Conservation (phyloP, 2,888 invertebrate genomes). For the Chirona hameri region DNA sequence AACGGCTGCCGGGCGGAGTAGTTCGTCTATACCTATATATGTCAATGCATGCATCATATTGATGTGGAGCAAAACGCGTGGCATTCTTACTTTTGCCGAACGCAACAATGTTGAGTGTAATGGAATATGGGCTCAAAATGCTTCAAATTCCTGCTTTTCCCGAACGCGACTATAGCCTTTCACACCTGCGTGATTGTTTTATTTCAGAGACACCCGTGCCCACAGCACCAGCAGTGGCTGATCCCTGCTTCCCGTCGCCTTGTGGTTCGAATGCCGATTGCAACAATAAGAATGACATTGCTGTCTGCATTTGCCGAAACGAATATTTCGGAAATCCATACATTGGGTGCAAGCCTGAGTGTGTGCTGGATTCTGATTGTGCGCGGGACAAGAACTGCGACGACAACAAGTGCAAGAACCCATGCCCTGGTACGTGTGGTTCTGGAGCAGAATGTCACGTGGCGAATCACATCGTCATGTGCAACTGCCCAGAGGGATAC, state of each 20-base stretch:
- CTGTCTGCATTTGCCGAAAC: constrained; percentile 30
- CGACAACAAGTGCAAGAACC: constrained; percentile 52
- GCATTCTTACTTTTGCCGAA: no score
- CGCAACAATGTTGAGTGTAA: no score
- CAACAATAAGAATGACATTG: constrained; percentile 60
- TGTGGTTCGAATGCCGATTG: constrained; percentile 82
- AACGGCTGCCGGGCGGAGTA: no score
- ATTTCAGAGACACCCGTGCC: background rate
- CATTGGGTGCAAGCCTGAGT: constrained; percentile 75
- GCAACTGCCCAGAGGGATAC: constrained; percentile 66
- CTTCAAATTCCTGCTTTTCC: background rate
- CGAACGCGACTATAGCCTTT: background rate
- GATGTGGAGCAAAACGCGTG: no score
- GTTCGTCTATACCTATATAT: no score
- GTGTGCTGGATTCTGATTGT: constrained; percentile 79
- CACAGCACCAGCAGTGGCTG: background rate
- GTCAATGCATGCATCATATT: no score
- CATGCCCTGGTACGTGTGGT: constrained; percentile 81
- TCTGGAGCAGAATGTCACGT: constrained; percentile 67
- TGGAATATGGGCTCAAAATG: no score
- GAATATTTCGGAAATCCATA: constrained; percentile 65
- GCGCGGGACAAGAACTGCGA: constrained; percentile 68
- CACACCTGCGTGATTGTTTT: background rate
- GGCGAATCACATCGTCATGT: constrained; percentile 71
- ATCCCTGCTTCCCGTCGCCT: constrained; percentile 68